These are phyloP conservation scores for Meda fulgida DNA, from an alignment of 2,797 vertebrate genomes.

Conservation along the genomic window DNA sequence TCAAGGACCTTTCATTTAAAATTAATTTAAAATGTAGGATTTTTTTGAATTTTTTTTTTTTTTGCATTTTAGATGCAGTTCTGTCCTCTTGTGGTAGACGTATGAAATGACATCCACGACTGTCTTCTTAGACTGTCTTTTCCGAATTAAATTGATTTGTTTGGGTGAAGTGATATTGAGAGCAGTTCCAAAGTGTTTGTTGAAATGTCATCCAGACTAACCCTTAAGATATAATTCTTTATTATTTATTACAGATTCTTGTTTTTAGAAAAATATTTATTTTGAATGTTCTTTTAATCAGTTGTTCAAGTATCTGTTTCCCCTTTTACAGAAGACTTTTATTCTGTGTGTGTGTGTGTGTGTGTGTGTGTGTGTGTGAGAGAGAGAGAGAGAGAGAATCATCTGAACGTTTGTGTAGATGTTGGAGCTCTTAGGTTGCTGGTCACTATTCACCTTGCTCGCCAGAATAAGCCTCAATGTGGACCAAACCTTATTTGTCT, in stretches of 20 bases:
- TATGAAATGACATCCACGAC: neutral
- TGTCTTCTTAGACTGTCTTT: neutral
- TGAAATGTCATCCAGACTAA: neutral
- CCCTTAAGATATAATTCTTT: neutral
- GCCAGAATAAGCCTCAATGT: constrained; percentile 15
- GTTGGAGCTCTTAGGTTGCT: constrained; percentile 5
- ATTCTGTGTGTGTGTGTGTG: neutral
- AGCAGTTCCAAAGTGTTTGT: neutral
- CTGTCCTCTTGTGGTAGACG: constrained; percentile 18
- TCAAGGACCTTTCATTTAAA: neutral
- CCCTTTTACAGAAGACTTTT: neutral
- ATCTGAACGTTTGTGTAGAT: neutral
- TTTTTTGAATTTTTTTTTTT: too few species aligned
- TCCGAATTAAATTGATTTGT: neutral
- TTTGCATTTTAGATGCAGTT: neutral
- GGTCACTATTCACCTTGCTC: neutral
- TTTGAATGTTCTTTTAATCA: neutral
- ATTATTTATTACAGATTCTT: neutral
- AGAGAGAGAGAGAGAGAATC: too few species aligned
- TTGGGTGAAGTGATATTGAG: neutral
- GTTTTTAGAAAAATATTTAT: neutral
- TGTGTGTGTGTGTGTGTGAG: too few species aligned
- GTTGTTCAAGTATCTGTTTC: neutral
- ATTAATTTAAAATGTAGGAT: too few species aligned
- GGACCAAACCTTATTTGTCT: neutral